Conservation (phyloP, 2,797 vertebrate genomes). For the Parambassis ranga region DNA sequence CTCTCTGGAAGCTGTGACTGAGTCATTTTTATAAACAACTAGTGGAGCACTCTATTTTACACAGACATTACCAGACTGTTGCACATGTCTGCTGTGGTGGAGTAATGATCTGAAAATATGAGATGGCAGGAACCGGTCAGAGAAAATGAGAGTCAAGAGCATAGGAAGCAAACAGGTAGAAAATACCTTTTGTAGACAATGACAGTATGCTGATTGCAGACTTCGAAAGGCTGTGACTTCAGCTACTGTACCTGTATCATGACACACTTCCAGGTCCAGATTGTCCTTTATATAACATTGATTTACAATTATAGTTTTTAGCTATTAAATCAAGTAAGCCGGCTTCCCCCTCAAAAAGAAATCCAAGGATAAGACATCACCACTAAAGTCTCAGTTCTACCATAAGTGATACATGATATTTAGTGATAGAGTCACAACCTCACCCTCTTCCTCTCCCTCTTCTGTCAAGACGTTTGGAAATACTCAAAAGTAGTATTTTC, state of each 20-base stretch:
- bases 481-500: neutral
- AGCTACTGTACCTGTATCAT: neutral
- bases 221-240: neutral
- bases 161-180: conserved; percentile 32
- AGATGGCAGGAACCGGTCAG: conserved; percentile 44
- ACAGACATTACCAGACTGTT: conserved; percentile 63
- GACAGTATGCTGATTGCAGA: neutral
- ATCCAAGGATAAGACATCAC: too few relatives aligned
- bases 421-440: neutral
- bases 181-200: conserved; percentile 15
- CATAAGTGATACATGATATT: neutral
- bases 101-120: conserved; percentile 33
- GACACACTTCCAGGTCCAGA: too few relatives aligned
- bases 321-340: too few relatives aligned
- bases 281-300: too few relatives aligned
- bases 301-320: too few relatives aligned
- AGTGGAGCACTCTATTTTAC: conserved; percentile 30
- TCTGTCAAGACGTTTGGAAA: neutral
- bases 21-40: conserved; percentile 55
- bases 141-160: conserved; percentile 24
- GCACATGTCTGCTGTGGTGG: conserved; percentile 55
- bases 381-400: too few relatives aligned
- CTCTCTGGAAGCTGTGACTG: conserved; percentile 26
- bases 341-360: too few relatives aligned
- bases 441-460: neutral